Evolutionary conservation across 2,113 vertebrate species (phyloP).

Genomic region (Pomatostomus ruficeps): DNA sequence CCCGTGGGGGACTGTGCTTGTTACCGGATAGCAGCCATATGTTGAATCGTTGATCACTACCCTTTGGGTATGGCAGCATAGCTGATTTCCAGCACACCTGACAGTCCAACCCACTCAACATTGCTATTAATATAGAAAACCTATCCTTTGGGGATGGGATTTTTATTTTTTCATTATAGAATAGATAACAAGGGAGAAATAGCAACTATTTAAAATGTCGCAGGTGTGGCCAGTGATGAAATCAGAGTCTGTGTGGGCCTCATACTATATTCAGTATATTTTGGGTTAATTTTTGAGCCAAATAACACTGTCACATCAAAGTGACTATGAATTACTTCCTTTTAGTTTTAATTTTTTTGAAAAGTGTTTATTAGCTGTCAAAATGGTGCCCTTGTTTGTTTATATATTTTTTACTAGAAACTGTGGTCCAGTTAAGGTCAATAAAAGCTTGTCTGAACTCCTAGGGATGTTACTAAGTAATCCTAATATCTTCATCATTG

Average conservation of each 20-base stretch:
- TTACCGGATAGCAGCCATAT: background rate
- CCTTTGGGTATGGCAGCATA: background rate
- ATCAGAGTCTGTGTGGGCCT: background rate
- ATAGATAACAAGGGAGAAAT: background rate
- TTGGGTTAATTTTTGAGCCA: background rate
- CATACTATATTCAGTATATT: background rate
- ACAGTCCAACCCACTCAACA: background rate
- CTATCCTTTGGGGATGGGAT: background rate
- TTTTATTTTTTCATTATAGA: background rate
- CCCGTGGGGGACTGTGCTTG: background rate
- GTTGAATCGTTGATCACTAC: background rate
- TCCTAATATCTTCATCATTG: background rate
- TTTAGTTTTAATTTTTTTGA: background rate
- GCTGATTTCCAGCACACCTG: background rate
- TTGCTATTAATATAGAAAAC: background rate
- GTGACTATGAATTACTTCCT: background rate
- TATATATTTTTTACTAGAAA: background rate
- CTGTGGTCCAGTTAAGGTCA: background rate
- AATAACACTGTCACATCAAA: background rate
- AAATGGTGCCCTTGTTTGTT: background rate
- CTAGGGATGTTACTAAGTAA: background rate
- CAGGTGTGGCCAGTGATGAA: background rate
- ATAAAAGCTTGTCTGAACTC: background rate
- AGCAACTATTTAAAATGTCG: background rate
- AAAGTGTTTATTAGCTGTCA: background rate